A percentile compares a stretch with the other conserved stretches of the same genome.
Evolutionary conservation across 2,888 invertebrate species (phyloP).

Genomic region (Agrochola macilenta): DNA sequence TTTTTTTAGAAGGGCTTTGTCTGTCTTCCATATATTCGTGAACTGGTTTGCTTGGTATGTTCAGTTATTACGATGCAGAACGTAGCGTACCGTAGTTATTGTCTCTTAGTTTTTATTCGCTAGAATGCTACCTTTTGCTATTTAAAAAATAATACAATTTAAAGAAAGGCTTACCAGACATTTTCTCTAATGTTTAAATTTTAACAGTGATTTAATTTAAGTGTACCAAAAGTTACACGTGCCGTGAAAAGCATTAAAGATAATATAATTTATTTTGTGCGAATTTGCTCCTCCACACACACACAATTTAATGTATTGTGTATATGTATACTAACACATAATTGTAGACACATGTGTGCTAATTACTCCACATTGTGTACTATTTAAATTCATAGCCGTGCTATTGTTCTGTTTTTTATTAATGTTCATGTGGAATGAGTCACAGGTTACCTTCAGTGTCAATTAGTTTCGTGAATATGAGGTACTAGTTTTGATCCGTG

Average conservation of each 20-base stretch:
- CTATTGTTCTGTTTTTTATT: constrained; percentile 52
- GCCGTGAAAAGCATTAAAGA: not conserved
- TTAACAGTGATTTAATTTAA: not conserved
- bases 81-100: not conserved
- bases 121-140: not conserved
- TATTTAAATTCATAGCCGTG: constrained; percentile 47
- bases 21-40: not conserved
- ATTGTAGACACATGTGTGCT: constrained; percentile 27
- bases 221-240: constrained; percentile 28
- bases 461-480: constrained; percentile 15
- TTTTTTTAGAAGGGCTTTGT: too few species aligned
- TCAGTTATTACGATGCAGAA: not conserved
- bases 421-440: constrained; percentile 28
- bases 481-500: not conserved
- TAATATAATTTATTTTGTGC: constrained; percentile 12
- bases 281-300: constrained; percentile 14
- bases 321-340: not conserved
- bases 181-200: not conserved
- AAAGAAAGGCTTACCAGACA: not conserved
- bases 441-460: constrained; percentile 31
- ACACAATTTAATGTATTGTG: not conserved
- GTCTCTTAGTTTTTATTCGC: too few species aligned
- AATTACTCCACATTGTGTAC: constrained; percentile 54
- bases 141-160: not conserved
- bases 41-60: not conserved